Base-by-base conservation (phyloP, 1,140 invertebrate species). In the Drosophila littoralis region DNA sequence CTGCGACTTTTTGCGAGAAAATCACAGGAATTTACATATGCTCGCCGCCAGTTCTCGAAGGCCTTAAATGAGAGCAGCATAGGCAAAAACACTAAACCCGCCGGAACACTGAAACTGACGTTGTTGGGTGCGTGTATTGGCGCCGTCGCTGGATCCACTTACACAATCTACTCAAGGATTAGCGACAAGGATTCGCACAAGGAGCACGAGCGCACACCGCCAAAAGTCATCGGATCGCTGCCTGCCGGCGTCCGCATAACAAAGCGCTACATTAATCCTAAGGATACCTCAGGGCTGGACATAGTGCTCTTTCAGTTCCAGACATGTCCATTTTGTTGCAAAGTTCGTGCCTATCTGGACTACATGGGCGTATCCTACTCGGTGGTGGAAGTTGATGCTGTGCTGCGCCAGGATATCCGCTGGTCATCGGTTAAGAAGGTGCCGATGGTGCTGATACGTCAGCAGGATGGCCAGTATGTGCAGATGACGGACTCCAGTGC, bases 321-420 rank as follows among this genome's bases (percentile, higher is more conserved):
- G 86, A 98, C 97, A 3, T 99, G 98, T 93, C 99, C 99, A 35
- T 99, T 99, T 93, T 99, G 99, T 93, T 99, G 98, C 90, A 99
- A 99, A 94, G 97, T 99, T 0, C 94, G 99, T 71, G 96, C 97
- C 13, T 97, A 98, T 92, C 93, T 99, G 4, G 98, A 99, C 93
- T 98, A 96, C 86, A 96, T 97, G 93, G 98, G 98, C 5, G 94
- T 99, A 57, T 97, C 97, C 0, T 99, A 99, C 93, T 96, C 99
- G 89, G 94, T 99, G 12, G 96, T 99, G 12, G 99, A 99, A 94
- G 99, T 99, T 0, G 91, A 92, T 35, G 91, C 91, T 5, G 97
- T 99, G 2, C 93, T 98, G 0, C 94, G 97, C 38, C 95, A 96
- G 79, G 96, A 99, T 91, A 96, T 99, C 36, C 97, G 97, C 91